Evolutionary conservation across 2,888 invertebrate species (phyloP), one percentile per base, ranked within the genome.

Genomic region (Drosophila merina): DNA sequence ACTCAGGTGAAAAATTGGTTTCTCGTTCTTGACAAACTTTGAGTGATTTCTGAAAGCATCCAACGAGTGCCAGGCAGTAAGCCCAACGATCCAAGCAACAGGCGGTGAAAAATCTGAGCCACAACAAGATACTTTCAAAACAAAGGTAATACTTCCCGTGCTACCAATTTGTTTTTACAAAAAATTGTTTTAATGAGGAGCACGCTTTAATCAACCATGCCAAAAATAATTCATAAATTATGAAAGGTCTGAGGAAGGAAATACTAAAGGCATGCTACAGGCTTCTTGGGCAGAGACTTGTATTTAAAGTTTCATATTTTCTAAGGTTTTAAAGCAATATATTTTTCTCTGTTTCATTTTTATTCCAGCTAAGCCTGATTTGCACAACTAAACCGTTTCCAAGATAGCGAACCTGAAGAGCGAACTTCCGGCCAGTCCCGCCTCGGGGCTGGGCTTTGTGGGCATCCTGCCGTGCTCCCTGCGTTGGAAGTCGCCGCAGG

Each of bases 1-100:
- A 88, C 89, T 91, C 89, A 91, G 84, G 88, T 91, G 91, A 90
- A 90, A 91, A 91, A 91, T 91, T 91, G 89, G 88, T 91, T 91
- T 89, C 84, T 83, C 80, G 80, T 79, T 81, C 74, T 85, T 79
- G 76, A 76, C 74, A 86, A 80, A 86, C 79, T 86, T 86, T 81
- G 77, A 81, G 80, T 81, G 77, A 84, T 82, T 77, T 79, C 74
- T 80, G 88, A 85, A 86, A 85, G 84, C 84, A 67, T 82, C 75
- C 75, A 72, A 81, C 75, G 74, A 84, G 67, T 58, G 52, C 69
- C 67, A 51, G 47, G 48, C 67, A 36, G n/a, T 36, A n/a, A 12
- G 14, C 31, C 25, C 38, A 40, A 49, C 36, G 42, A 14, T 44
- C 38, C 44, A 76, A 77, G 77, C 71, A 79, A 71, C 71, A 69